phyloP scores from a whole-genome alignment of 2,888 invertebrate genomes.

The Phyto melanocephala region DNA sequence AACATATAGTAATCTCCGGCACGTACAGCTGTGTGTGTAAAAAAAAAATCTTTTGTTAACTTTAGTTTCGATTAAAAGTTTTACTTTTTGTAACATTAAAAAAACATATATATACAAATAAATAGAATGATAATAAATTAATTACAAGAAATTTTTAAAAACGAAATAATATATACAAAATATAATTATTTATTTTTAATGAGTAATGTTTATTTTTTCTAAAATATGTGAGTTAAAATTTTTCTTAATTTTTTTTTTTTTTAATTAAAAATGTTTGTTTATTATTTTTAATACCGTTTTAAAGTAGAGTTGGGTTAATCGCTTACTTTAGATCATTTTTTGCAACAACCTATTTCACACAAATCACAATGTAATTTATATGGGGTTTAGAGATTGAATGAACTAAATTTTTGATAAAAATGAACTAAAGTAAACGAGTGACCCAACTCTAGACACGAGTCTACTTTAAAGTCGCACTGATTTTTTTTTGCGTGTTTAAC shows the following conservation, averaged over 20 bases:
- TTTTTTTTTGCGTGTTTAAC: neutral
- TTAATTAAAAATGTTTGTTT: neutral
- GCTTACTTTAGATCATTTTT: too few species aligned
- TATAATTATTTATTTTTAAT: too few species aligned
- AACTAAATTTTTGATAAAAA: too few species aligned
- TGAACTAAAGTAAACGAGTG: too few species aligned
- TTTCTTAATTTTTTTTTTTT: neutral
- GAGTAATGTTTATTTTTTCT: neutral
- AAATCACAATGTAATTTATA: too few species aligned
- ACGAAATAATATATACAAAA: too few species aligned
- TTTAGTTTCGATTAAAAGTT: neutral
- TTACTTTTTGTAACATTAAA: neutral
- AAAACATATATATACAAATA: neutral
- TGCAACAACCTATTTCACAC: too few species aligned
- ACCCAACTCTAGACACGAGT: too few species aligned
- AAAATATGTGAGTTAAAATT: neutral
- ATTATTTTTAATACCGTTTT: too few species aligned
- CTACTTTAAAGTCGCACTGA: constrained; percentile 1
- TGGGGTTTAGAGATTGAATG: too few species aligned
- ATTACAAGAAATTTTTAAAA: neutral
- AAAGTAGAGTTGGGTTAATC: too few species aligned
- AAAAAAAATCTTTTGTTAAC: neutral
- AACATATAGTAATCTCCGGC: constrained; percentile 99
- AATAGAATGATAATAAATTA: neutral
- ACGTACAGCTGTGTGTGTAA: constrained; percentile 86